Evolutionary conservation across 2,888 invertebrate species (phyloP), one percentile per base, ranked within the genome.

Genomic region (Allygus modestus): DNA sequence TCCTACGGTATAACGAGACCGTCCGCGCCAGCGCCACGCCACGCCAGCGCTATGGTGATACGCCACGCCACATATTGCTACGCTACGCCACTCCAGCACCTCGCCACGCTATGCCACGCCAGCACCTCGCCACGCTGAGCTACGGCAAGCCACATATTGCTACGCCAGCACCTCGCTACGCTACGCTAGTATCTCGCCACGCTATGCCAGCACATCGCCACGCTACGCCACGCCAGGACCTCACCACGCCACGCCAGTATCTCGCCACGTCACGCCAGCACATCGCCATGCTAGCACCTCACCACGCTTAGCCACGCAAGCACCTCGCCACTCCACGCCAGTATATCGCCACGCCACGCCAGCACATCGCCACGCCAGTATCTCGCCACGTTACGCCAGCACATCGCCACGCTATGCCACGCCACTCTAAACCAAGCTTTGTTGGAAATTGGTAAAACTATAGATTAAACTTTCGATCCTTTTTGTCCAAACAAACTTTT

Each of bases 1-100:
- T 26, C 28, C 28, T 54, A 28, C 65, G 54, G 23, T 28, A 28
- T 65, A 65, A 65, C 65, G 17, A 65, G 65, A 58, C 58, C 5
- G 23, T 0, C 58, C 75, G 41, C 20, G 41, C 43, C 43, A 75
- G 20, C 41, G 43, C 75, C 75, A 75, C 15, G 15, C 11, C 31
- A 65, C 65, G 15, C 15, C 37, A n/a, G n/a, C n/a, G n/a, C n/a
- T n/a, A n/a, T n/a, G n/a, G n/a, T n/a, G n/a, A n/a, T n/a, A n/a
- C n/a, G n/a, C n/a, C 61, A 61, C 26, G 20, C 15, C 61, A 61
- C 5, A 23, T 26, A 15, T 7, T 23, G 61, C 15, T 15, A 1
- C 12, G 65, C 28, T n/a, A 26, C 5, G 65, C 65, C 65, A 65
- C n/a, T 28, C n/a, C 46, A 46, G 15, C 7, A 2, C 46, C 15